phyloP scores from a whole-genome alignment of 2,888 invertebrate genomes.

The Rhingia rostrata region DNA sequence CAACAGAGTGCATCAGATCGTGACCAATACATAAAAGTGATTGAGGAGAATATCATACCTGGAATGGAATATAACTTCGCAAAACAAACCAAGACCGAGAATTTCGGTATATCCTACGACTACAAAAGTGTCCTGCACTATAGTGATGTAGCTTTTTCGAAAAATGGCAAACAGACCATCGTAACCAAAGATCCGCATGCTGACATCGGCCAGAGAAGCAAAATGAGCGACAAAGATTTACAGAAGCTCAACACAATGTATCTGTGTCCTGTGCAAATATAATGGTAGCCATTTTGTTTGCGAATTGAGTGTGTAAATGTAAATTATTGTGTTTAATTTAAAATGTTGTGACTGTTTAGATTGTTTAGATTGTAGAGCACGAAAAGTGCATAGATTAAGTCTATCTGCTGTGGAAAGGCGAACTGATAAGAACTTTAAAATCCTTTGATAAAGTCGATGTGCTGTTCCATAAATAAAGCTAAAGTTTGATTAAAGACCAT shows the following conservation, averaged over 20 bases:
- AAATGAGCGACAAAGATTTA: conserved; percentile 78
- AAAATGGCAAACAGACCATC: conserved; percentile 88
- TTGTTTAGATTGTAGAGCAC: not conserved
- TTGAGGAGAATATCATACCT: conserved; percentile 81
- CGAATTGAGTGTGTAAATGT: not conserved
- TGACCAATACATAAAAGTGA: conserved; percentile 87
- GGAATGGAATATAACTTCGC: conserved; percentile 88
- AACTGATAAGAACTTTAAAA: too few species aligned
- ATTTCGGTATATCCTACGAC: conserved; percentile 88
- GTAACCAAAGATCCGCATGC: conserved; percentile 82
- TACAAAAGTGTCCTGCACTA: conserved; percentile 93
- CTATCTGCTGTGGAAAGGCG: too few species aligned
- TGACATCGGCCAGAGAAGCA: conserved; percentile 80
- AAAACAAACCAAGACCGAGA: conserved; percentile 85
- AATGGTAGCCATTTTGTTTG: not conserved
- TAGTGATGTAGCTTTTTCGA: conserved; percentile 88
- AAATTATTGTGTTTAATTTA: not conserved
- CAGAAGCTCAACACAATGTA: conserved; percentile 78
- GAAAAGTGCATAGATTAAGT: too few species aligned
- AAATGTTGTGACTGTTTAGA: not conserved
- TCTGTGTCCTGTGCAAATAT: conserved; percentile 78
- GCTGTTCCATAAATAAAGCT: too few species aligned
- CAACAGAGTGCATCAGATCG: conserved; percentile 91
- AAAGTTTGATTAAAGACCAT: too few species aligned
- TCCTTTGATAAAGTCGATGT: too few species aligned